Evolutionary conservation across 2,888 invertebrate genomes (phyloP).

Genomic region (Lithodes maja): DNA sequence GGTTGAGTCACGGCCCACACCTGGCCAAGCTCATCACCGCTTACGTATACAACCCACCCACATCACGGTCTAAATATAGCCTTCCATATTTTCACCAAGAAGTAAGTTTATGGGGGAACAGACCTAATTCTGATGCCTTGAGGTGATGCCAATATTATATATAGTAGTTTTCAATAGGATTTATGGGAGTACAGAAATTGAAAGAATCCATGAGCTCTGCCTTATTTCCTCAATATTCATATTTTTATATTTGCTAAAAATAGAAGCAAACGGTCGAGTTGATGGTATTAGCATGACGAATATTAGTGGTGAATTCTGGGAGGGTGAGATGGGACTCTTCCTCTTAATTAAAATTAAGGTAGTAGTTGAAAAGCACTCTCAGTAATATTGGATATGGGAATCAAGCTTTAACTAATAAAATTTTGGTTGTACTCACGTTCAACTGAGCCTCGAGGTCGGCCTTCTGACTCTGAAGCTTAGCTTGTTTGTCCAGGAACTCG

Average conservation of each 20-base stretch:
- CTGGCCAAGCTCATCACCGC: constrained; percentile 65
- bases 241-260: too few species aligned
- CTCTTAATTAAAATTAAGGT: too few species aligned
- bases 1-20: constrained; percentile 61
- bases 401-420: not conserved
- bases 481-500: constrained; percentile 94
- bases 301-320: too few species aligned
- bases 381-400: too few species aligned
- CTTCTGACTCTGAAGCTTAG: constrained; percentile 96
- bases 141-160: constrained; percentile 21
- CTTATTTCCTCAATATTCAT: too few species aligned
- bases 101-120: constrained; percentile 33
- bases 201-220: too few species aligned
- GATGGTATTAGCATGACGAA: too few species aligned
- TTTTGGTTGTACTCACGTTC: constrained; percentile 73
- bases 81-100: constrained; percentile 46
- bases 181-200: too few species aligned
- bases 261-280: too few species aligned
- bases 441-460: constrained; percentile 96
- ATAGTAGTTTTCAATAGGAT: not conserved
- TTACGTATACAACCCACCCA: constrained; percentile 68
- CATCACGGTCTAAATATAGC: constrained; percentile 61
- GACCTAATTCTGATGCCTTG: not conserved
- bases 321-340: too few species aligned
- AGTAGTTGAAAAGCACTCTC: too few species aligned